phyloP scores from a whole-genome alignment of 2,888 invertebrate genomes.

The Eulithis testata region DNA sequence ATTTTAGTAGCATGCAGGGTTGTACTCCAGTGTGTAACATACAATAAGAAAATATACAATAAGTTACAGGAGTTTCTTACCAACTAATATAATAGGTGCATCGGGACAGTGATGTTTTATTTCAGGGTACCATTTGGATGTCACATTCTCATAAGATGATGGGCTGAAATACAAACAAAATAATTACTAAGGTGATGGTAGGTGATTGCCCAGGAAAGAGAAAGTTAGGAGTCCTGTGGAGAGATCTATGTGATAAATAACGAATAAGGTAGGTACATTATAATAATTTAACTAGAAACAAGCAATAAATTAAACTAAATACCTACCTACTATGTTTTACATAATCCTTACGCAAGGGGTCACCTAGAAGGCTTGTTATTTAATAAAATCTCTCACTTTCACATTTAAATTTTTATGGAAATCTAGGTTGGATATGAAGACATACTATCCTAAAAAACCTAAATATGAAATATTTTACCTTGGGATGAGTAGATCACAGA shows the following conservation, averaged over 20 bases:
- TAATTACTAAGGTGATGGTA: constrained; percentile 14
- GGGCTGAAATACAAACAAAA: constrained; percentile 86
- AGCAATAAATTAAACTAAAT: neutral
- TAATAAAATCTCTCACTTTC: constrained; percentile 8
- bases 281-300: constrained; percentile 14
- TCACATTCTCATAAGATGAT: constrained; percentile 99
- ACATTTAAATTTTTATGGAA: too few relatives aligned
- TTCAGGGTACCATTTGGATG: constrained; percentile 99
- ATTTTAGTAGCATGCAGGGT: too few relatives aligned
- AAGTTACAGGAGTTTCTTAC: constrained; percentile 70
- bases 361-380: neutral
- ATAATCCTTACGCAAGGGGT: constrained; percentile 16
- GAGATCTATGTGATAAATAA: too few relatives aligned
- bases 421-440: too few relatives aligned
- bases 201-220: neutral
- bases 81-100: constrained; percentile 99
- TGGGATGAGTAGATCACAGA: too few relatives aligned
- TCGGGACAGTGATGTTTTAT: constrained; percentile 99
- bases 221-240: too few relatives aligned
- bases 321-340: constrained; percentile 5
- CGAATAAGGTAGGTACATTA: too few relatives aligned
- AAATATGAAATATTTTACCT: too few relatives aligned
- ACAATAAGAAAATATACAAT: neutral
- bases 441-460: too few relatives aligned
- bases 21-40: too few relatives aligned